Conservation (phyloP, 2,888 invertebrate species). For the Macrosoma leucophasiata region DNA sequence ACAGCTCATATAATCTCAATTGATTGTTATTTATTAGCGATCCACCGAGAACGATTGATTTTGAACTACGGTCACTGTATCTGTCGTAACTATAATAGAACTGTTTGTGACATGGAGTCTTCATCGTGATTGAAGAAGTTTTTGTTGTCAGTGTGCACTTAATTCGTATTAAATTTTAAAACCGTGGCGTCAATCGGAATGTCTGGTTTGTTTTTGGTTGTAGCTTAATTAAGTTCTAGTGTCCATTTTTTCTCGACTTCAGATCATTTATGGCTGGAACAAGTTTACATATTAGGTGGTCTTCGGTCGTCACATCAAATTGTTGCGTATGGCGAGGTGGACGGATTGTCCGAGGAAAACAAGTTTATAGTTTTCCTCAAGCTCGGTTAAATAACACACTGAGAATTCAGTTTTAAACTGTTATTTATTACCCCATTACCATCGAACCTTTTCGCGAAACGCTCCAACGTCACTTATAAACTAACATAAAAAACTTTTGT, state of each 20-base stretch:
- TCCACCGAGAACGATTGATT: slow-evolving; percentile 20
- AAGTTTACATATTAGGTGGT: slow-evolving; percentile 54
- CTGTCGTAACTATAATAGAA: no score
- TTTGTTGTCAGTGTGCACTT: no score
- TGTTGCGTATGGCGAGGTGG: slow-evolving; percentile 33
- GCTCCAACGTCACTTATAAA: no score
- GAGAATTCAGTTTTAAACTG: no score
- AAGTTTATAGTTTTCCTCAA: slow-evolving; percentile 26
- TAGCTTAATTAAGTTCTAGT: slow-evolving; percentile 15
- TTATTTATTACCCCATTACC: no score
- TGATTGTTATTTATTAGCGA: slow-evolving; percentile 44
- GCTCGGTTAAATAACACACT: no score
- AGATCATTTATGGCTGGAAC: slow-evolving; percentile 41
- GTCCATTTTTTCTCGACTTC: slow-evolving; percentile 39
- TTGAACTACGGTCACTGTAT: slow-evolving; percentile 21
- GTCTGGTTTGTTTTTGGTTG: slow-evolving; percentile 23
- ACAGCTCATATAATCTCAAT: slow-evolving; percentile 33
- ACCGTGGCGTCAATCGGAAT: slow-evolving; percentile 23
- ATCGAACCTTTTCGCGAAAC: no score
- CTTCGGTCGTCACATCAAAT: slow-evolving; percentile 34
- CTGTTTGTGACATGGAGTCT: no score
- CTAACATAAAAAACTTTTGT: no score
- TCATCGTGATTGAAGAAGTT: no score
- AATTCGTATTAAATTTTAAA: no score
- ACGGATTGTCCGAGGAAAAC: slow-evolving; percentile 37